phyloP scores from a whole-genome alignment of 2,888 invertebrate species.

The Anthrax anthrax region DNA sequence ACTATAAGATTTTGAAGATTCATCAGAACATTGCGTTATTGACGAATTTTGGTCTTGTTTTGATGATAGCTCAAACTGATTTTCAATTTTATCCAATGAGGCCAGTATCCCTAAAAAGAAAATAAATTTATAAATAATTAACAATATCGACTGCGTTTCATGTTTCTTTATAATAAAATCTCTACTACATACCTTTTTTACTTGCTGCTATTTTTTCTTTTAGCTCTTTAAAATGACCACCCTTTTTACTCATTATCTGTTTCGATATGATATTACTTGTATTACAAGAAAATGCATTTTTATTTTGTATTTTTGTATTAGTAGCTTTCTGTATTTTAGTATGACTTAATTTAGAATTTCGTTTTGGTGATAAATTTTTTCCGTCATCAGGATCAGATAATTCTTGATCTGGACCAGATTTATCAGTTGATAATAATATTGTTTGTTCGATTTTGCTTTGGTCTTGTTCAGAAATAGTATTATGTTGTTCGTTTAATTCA shows the following conservation, averaged over 20 bases:
- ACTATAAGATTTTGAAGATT: constrained; percentile 2
- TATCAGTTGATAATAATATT: not conserved
- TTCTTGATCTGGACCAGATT: not conserved
- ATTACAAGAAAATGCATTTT: constrained; percentile 20
- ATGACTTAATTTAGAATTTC: not conserved
- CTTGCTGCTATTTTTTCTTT: constrained; percentile 40
- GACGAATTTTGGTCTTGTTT: not conserved
- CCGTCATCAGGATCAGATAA: not conserved
- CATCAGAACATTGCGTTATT: not conserved
- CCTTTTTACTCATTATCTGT: constrained; percentile 26
- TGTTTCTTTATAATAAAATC: too few species aligned
- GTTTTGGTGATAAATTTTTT: constrained; percentile 5
- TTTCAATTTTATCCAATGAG: constrained; percentile 44
- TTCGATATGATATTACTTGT: constrained; percentile 20
- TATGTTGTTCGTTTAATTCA: constrained; percentile 9
- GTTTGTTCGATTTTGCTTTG: not conserved
- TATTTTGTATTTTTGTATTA: constrained; percentile 22
- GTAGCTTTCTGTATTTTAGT: constrained; percentile 3
- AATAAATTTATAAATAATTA: not conserved
- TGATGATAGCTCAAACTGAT: constrained; percentile 28
- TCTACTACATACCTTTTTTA: constrained; percentile 29
- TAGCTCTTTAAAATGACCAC: constrained; percentile 41
- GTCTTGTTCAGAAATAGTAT: too few species aligned
- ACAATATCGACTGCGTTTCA: not conserved
- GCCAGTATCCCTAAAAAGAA: constrained; percentile 34